Base-by-base conservation (phyloP, 2,888 invertebrate genomes). In the Drosophila imparisetae region DNA sequence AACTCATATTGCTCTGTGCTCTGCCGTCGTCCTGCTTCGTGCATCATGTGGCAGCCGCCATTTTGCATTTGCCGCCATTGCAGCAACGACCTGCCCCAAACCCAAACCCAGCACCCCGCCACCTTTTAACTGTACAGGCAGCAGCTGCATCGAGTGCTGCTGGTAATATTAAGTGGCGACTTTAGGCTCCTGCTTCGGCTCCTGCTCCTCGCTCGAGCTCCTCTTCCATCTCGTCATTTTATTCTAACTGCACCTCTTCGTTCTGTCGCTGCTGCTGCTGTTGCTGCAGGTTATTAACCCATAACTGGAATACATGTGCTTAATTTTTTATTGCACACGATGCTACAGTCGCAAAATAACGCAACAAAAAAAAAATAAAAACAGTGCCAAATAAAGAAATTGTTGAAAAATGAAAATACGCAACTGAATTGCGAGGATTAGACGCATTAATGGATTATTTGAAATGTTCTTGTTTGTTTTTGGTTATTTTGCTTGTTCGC, bases 251-350 rank as follows among this genome's bases (percentile, higher is more conserved):
- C 57, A 57, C 29, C 21, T 57, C 57, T 40, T n/a, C 29, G 45
- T 24, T 45, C 8, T 21, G 45, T 53, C 52, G 29, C 29, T 42
- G 42, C 40, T 32, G 24, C 36, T 62, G 32, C n/a, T 48, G 62
- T n/a, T 27, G 72, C 36, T 24, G 71, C 73, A 83, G 85, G 88
- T 84, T 87, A 84, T 87, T 85, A 84, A 84, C 88, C 84, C 78
- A 84, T 87, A 87, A 85, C 71, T 82, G 78, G 80, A 83, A 80
- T 82, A 75, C 85, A 78, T 80, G 81, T 86, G 75, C 85, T 81
- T 81, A 83, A 75, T 80, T 81, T 71, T 74, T 68, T 83, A 62
- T 64, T 69, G 59, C 79, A 68, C 52, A 70, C 36, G 52, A 40
- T 38, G 34, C 30, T 40, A 40, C 59, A 64, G 71, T 69, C 36